Evolutionary conservation across 2,797 vertebrate species (phyloP).

Genomic region (Todus mexicanus): DNA sequence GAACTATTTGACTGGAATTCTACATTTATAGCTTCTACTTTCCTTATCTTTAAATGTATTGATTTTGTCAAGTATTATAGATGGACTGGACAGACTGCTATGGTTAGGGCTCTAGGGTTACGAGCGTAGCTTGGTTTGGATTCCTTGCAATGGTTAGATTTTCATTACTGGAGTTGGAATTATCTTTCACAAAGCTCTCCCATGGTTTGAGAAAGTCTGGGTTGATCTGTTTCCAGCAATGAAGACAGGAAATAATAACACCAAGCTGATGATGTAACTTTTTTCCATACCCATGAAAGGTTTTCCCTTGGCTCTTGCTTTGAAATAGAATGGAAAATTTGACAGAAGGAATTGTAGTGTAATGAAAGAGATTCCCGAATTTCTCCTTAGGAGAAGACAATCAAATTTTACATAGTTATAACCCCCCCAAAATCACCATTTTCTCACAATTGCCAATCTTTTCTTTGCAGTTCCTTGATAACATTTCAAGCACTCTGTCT

Average conservation of each 20-base stretch:
- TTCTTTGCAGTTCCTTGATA: not conserved
- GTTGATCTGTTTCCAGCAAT: not conserved
- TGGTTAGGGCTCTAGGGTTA: not conserved
- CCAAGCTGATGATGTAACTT: not conserved
- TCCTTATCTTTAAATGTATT: not conserved
- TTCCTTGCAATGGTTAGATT: not conserved
- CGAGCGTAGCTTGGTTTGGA: not conserved
- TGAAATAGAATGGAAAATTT: not conserved
- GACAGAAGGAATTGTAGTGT: not conserved
- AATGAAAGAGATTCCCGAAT: not conserved
- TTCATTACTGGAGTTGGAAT: not conserved
- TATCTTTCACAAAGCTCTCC: not conserved
- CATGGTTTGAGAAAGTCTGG: not conserved
- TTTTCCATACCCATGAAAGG: not conserved
- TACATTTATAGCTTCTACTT: slow-evolving; percentile 1
- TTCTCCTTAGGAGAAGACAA: not conserved
- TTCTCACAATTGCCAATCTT: not conserved
- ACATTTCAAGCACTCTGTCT: not conserved
- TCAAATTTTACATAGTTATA: not conserved
- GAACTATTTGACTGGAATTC: not conserved
- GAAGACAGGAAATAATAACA: not conserved
- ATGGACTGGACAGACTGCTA: not conserved
- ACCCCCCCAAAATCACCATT: not conserved
- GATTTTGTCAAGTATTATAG: not conserved
- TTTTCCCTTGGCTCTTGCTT: not conserved